These are phyloP conservation scores for Ochropacha duplaris DNA, from an alignment of 2,888 invertebrate species.

Conservation along the genomic window DNA sequence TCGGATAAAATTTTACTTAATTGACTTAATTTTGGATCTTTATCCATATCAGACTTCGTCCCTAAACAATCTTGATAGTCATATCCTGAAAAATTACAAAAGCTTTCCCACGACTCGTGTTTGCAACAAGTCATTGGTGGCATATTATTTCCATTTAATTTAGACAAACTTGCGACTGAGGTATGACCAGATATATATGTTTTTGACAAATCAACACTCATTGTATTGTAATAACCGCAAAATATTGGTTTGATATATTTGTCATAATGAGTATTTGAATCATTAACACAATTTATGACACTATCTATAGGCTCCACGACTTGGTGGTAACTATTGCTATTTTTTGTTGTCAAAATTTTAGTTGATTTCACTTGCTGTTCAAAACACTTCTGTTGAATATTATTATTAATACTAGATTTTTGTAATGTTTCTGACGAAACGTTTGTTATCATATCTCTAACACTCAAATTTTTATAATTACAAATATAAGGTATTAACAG, in stretches of 20 bases:
- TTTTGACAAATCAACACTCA: conserved; percentile 6
- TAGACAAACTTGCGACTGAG: conserved; percentile 5
- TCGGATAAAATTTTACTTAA: conserved; percentile 5
- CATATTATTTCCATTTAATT: conserved; percentile 10
- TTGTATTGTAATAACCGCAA: conserved; percentile 10
- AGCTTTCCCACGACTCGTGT: conserved; percentile 20
- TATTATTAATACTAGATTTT: not conserved
- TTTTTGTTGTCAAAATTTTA: not conserved
- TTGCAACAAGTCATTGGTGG: conserved; percentile 5
- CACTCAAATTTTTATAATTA: conserved; percentile 1
- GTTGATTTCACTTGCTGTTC: not conserved
- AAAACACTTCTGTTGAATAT: not conserved
- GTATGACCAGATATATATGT: conserved; percentile 16
- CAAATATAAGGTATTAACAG: conserved; percentile 12
- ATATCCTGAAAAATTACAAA: conserved; percentile 24
- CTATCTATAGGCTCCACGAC: not conserved
- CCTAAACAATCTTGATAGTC: conserved; percentile 24
- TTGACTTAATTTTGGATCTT: conserved; percentile 8
- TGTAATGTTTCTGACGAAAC: not conserved
- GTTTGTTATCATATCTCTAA: not conserved
- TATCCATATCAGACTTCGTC: conserved; percentile 17
- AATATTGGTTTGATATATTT: not conserved
- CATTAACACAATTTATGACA: not conserved
- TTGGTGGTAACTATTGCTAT: not conserved
- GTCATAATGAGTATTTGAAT: not conserved